Evolutionary conservation across 2,888 invertebrate genomes (phyloP).

Genomic region (Lissonota sp.): DNA sequence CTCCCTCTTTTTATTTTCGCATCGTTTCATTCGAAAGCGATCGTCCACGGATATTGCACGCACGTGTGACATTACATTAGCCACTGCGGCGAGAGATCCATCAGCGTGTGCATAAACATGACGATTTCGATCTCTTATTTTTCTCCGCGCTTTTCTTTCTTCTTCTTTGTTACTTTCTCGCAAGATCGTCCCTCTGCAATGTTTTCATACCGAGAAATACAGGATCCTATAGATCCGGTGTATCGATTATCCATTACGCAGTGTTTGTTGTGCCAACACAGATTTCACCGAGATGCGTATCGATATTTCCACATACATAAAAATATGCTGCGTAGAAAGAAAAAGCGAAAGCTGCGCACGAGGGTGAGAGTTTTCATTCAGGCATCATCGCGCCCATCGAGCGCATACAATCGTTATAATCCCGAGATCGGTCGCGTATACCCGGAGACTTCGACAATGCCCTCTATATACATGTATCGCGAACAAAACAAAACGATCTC

Average conservation of each 20-base stretch:
- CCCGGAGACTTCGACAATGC: constrained; percentile 31
- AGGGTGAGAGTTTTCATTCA: constrained; percentile 49
- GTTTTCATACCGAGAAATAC: constrained; percentile 25
- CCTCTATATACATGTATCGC: too few relatives aligned
- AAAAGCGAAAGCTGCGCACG: constrained; percentile 47
- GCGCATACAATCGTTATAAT: constrained; percentile 58
- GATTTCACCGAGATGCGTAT: constrained; percentile 34
- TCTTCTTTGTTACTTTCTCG: too few relatives aligned
- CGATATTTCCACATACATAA: background rate
- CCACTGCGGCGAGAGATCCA: background rate
- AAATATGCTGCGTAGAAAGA: constrained; percentile 15
- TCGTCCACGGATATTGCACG: constrained; percentile 22
- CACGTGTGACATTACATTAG: constrained; percentile 28
- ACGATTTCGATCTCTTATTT: constrained; percentile 24
- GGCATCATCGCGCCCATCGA: background rate
- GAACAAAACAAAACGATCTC: background rate
- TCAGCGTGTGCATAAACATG: background rate
- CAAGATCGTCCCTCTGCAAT: too few relatives aligned
- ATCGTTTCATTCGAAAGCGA: constrained; percentile 43
- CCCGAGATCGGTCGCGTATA: constrained; percentile 43
- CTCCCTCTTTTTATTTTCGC: constrained; percentile 31
- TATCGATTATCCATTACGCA: constrained; percentile 60
- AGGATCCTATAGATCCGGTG: constrained; percentile 46
- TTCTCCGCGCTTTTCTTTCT: background rate
- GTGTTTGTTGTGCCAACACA: constrained; percentile 57